phyloP scores from a whole-genome alignment of 2,888 invertebrate species.

The Julus scanicus region DNA sequence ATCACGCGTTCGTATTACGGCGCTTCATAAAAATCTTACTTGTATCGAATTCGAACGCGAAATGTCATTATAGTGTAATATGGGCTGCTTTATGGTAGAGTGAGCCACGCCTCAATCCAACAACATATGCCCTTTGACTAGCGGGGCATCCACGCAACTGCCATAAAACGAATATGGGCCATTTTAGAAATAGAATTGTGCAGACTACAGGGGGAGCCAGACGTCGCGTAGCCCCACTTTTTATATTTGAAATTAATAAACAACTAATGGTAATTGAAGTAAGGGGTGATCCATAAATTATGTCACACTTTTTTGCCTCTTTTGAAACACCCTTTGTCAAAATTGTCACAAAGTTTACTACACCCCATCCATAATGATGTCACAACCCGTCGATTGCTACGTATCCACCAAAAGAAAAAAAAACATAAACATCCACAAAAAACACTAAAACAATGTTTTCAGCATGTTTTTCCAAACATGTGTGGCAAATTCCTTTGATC shows the following conservation, averaged over 20 bases:
- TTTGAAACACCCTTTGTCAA: too few relatives aligned
- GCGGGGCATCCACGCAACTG: not conserved
- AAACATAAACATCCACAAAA: too few relatives aligned
- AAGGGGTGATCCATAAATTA: too few relatives aligned
- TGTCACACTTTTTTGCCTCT: too few relatives aligned
- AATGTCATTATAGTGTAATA: constrained; percentile 3
- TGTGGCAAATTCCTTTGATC: too few relatives aligned
- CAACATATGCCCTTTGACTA: constrained; percentile 21
- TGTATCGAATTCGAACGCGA: constrained; percentile 7
- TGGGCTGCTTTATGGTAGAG: not conserved
- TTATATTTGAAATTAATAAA: not conserved
- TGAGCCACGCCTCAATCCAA: not conserved
- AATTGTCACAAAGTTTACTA: too few relatives aligned
- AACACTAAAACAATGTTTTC: too few relatives aligned
- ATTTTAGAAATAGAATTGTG: not conserved
- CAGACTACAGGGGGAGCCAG: not conserved
- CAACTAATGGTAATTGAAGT: too few relatives aligned
- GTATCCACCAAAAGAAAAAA: too few relatives aligned
- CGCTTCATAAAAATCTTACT: constrained; percentile 31
- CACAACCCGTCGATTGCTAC: too few relatives aligned
- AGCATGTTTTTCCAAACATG: too few relatives aligned
- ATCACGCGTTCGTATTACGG: not conserved
- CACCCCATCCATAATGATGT: too few relatives aligned
- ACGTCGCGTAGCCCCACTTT: not conserved
- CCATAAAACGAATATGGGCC: not conserved